Base-by-base conservation (phyloP, 2,888 invertebrate genomes). In the Calameuta idolon region DNA sequence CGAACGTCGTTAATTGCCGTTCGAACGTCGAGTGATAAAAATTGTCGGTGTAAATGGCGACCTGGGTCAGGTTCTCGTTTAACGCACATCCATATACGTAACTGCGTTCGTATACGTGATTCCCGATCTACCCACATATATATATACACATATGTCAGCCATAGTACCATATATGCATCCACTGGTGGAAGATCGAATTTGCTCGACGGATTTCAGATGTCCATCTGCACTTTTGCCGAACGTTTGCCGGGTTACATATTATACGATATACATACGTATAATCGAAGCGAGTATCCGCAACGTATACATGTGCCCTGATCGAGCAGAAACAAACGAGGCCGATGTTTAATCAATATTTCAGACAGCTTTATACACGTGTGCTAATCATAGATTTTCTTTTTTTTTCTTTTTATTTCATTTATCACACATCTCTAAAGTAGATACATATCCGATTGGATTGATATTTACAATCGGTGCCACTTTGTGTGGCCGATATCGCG, bases 1-100 rank as follows among this genome's bases (percentile, higher is more conserved):
- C 71, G 31, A 71, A 34, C 71, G 33, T 71, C 71, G 71, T 34
- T 71, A 55, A 55, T 55, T 34, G 31, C 71, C 71, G 71, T 11
- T 31, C 71, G 71, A 23, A 34, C 31, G 31, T 2, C 71, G 31
- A 31, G 71, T 33, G 71, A 31, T 33, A 71, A 71, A 31, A 71
- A 71, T 71, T 71, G 71, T 31, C 31, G 9, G 71, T 15, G 15
- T 4, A 71, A 71, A 71, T 71, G 31, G 71, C 31, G 31, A 12
- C 71, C 31, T 23, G 71, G 55, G 55, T 55, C 23, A 55, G 23
- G 55, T 55, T 55, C 55, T 9, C 55, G 23, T 23, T 55, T 55
- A 55, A 55, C 55, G 55, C 23, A 55, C 55, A 9, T 55, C 55
- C 23, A 55, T 55, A 55, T 9, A 55, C 23, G 55, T 55, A 55